Evolutionary conservation across 2,797 vertebrate genomes (phyloP).

Genomic region (Moxostoma hubbsi): DNA sequence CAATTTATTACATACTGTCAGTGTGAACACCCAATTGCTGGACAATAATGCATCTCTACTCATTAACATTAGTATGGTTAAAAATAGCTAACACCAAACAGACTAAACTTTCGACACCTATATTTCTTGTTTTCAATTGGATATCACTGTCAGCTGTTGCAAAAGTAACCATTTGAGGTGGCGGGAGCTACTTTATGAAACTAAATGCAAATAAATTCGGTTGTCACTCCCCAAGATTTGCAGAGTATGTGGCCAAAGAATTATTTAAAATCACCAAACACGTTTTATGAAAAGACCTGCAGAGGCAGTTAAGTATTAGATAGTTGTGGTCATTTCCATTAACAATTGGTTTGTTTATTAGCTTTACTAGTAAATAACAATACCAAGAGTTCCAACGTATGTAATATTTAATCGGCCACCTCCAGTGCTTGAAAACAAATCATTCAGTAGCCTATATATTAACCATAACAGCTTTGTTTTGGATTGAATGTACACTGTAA

Average conservation of each 20-base stretch:
- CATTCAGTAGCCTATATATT: conserved; percentile 5
- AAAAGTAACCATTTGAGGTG: too few species aligned
- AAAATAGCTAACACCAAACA: too few species aligned
- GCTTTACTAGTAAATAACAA: background rate
- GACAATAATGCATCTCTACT: too few species aligned
- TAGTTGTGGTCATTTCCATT: conserved; percentile 7
- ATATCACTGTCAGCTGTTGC: too few species aligned
- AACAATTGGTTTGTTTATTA: conserved; percentile 14
- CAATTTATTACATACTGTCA: background rate
- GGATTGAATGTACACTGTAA: background rate
- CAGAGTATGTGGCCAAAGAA: conserved; percentile 24
- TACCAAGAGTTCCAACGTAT: background rate
- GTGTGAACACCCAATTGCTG: too few species aligned
- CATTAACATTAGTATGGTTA: too few species aligned
- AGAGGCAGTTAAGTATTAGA: conserved; percentile 5
- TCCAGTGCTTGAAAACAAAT: conserved; percentile 76
- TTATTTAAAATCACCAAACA: conserved; percentile 21
- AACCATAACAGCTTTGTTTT: background rate
- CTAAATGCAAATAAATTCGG: too few species aligned
- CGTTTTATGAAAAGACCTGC: conserved; percentile 7
- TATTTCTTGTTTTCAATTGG: too few species aligned
- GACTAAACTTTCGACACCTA: too few species aligned
- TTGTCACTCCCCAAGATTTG: background rate
- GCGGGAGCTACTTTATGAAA: too few species aligned
- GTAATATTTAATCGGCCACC: conserved; percentile 32